Evolutionary conservation across 1,140 invertebrate species (phyloP), one percentile per base, ranked within the genome.

Genomic region (Rhagoletis pomonella): DNA sequence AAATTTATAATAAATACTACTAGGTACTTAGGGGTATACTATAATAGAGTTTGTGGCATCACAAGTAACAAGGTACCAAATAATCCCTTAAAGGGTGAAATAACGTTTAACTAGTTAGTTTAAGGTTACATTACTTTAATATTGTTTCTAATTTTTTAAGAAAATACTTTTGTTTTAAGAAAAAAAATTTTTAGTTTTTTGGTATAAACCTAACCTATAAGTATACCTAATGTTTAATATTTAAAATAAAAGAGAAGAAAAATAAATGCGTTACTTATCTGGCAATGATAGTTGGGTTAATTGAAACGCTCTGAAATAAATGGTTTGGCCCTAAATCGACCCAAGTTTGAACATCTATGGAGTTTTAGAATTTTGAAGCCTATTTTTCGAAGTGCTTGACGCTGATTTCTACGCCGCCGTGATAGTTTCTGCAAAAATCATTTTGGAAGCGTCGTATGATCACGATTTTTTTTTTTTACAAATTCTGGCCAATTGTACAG

Each of bases 41-140:
- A 62, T 7, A 62, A 4, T 62, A 62, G 69, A 14, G 44, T 42
- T 73, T 47, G 44, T 50, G 69, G 14, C 69, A 42, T 7, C 47
- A 55, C 73, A 17, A 81, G 29, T 58, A n/a, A 55, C 19, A 55
- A 73, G 14, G 17, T 5, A 81, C 73, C 47, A 81, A 81, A 81
- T 55, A 81, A 29, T 81, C 73, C 73, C n/a, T 81, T 12, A 81
- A 81, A 81, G 73, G 73, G 19, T 81, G 29, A 67, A 50, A 86
- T 67, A 47, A 29, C 29, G 29, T 29, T 29, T 29, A 29, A 55
- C 55, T 19, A 29, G 44, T 55, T 14, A 67, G 19, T 67, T 67
- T n/a, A 47, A 55, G 50, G 19, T 86, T 86, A 58, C 29, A 29
- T 19, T 42, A 19, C 65, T 17, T 86, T 86, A 5, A 55, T 44